These are phyloP conservation scores for Pelodytes ibericus DNA, from an alignment of 2,797 vertebrate species.

Conservation along the genomic window DNA sequence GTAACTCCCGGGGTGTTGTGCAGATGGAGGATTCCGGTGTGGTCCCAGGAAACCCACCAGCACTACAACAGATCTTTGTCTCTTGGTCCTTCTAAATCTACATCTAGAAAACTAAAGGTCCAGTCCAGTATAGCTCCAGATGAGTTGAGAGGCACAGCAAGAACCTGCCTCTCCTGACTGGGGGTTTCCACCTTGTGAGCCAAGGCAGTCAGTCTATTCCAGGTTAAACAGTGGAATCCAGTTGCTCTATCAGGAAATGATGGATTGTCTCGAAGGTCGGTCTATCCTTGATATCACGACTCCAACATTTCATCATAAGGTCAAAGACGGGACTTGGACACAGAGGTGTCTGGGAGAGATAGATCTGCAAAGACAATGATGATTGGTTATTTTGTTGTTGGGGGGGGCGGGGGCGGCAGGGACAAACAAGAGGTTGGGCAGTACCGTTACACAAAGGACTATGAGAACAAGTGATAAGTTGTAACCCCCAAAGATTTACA, in stretches of 20 bases:
- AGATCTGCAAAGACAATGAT: constrained; percentile 72
- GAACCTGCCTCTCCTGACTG: constrained; percentile 2
- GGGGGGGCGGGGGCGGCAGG: no score
- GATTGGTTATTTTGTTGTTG: no score
- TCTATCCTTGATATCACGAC: constrained; percentile 78
- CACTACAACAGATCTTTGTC: constrained; percentile 32
- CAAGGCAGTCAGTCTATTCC: neutral
- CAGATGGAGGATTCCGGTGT: constrained; percentile 14
- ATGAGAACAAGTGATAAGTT: no score
- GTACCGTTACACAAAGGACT: no score
- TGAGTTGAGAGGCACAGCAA: constrained; percentile 25
- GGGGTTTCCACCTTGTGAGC: neutral
- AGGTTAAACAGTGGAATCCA: constrained; percentile 64
- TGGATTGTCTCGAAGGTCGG: constrained; percentile 79
- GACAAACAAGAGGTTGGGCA: no score
- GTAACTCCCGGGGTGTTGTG: constrained; percentile 9
- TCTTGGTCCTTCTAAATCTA: constrained; percentile 55
- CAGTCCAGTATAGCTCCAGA: constrained; percentile 47
- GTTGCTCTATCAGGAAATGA: constrained; percentile 82
- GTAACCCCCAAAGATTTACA: no score
- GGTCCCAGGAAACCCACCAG: constrained; percentile 19
- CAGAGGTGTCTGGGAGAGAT: constrained; percentile 78
- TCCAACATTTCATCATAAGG: constrained; percentile 86
- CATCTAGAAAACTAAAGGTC: constrained; percentile 50
- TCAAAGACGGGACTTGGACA: constrained; percentile 82